These are phyloP conservation scores for Scomberomorus guttatus DNA, from an alignment of 2,797 vertebrate genomes.

Conservation along the genomic window DNA sequence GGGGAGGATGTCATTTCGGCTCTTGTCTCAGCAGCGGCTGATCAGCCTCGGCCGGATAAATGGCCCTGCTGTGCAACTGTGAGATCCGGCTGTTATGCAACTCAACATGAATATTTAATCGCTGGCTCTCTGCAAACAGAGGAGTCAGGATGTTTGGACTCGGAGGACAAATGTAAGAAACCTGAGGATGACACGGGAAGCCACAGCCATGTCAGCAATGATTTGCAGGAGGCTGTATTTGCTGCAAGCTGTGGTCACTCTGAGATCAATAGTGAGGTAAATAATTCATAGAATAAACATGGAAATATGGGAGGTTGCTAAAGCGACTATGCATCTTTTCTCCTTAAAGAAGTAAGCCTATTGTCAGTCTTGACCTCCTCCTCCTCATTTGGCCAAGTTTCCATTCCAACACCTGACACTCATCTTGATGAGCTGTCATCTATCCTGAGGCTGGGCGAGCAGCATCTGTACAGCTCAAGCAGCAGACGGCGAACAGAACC, in stretches of 20 bases:
- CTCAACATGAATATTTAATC: conserved; percentile 70
- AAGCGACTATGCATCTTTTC: conserved; percentile 12
- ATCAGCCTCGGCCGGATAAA: conserved; percentile 45
- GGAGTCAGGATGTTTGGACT: conserved; percentile 51
- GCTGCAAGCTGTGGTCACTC: conserved; percentile 12
- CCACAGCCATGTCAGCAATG: conserved; percentile 42
- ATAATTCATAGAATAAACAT: conserved; percentile 17
- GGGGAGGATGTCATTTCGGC: conserved; percentile 23
- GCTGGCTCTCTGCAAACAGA: conserved; percentile 29
- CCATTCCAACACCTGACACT: conserved; percentile 46
- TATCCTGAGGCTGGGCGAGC: conserved; percentile 19
- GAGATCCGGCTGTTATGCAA: conserved; percentile 58
- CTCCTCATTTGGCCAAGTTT: conserved; percentile 27
- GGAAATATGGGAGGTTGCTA: conserved; percentile 7
- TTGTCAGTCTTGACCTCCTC: conserved; percentile 31
- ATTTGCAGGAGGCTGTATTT: conserved; percentile 28
- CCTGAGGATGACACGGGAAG: conserved; percentile 26
- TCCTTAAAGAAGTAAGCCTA: conserved; percentile 5
- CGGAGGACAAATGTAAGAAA: conserved; percentile 49
- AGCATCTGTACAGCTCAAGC: conserved; percentile 27
- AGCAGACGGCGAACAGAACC: conserved; percentile 15
- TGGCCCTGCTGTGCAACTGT: conserved; percentile 42
- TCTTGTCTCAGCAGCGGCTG: conserved; percentile 35
- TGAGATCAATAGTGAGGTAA: conserved; percentile 17
- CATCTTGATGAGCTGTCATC: conserved; percentile 50